Base-by-base conservation (phyloP, 2,888 invertebrate species). In the Apamea anceps region DNA sequence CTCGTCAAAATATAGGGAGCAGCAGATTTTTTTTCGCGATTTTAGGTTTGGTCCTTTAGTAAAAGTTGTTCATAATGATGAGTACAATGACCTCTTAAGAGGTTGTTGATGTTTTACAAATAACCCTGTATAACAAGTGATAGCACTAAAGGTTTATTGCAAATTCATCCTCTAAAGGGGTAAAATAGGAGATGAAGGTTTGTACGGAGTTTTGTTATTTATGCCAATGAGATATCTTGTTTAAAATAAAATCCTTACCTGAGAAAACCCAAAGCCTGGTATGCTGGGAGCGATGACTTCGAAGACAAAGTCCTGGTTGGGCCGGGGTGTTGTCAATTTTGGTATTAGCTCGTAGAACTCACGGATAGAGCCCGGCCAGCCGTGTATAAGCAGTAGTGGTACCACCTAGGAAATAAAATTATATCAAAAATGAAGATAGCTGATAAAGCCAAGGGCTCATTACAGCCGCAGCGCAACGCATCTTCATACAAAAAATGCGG, bases 311-410 rank as follows among this genome's bases (percentile, higher is more conserved):
- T 97, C 95, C 45, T 95, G 93, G 71, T 96, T 97, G 0, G 95
- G 90, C 10, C 94, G 94, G 0, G 97, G 97, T 0, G 95, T 96
- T 0, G 97, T 98, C 60, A 98, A 92, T 79, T 97, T 90, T 0
- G 98, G 98, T 76, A 98, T 98, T 32, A 98, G 93, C 77, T 98
- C 98, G 91, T 98, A 98, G 93, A 98, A 99, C 93, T 99, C 99
- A 8, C 98, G 97, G 2, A 99, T 94, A 0, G 98, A 98, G 4
- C 99, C 98, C 0, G 99, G 99, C 99, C 99, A 99, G 37, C 99
- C 99, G 88, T 99, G 99, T 28, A 98, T 92, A 70, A 99, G 79
- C 7, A 99, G 93, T 18, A 99, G 85, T 0, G 99, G 98, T 1
- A 98, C 87, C 3, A 95, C 93, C 92, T 95, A 21, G 21, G 90